Conservation (phyloP, 1,140 invertebrate genomes). For the Yoshiicerus persimilis region DNA sequence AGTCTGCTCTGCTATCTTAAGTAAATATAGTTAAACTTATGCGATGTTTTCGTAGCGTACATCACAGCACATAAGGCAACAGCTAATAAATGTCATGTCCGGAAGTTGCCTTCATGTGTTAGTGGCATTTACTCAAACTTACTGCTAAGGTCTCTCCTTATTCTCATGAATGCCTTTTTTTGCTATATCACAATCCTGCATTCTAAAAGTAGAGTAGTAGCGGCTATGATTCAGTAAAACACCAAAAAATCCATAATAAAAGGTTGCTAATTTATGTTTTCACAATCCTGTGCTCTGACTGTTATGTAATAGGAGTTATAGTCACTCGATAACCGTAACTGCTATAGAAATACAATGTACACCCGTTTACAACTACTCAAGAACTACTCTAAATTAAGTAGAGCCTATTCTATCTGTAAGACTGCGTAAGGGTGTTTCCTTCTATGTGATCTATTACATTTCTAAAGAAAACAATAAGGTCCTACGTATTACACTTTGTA, state of each 20-base stretch:
- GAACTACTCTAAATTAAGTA: too few relatives aligned
- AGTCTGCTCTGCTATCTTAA: not conserved
- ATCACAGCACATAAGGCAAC: slow-evolving; percentile 29
- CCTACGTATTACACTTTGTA: not conserved
- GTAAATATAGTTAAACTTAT: slow-evolving; percentile 30
- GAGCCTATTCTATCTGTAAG: too few relatives aligned
- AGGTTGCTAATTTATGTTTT: not conserved
- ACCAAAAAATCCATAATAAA: not conserved
- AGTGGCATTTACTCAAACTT: slow-evolving; percentile 39
- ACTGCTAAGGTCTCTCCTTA: not conserved
- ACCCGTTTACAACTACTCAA: too few relatives aligned
- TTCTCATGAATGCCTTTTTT: too few relatives aligned
- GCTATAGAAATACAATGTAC: too few relatives aligned
- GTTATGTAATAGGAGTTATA: too few relatives aligned
- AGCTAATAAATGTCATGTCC: slow-evolving; percentile 39
- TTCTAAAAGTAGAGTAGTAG: too few relatives aligned
- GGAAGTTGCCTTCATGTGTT: slow-evolving; percentile 41
- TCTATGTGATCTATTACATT: not conserved
- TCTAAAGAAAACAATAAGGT: not conserved
- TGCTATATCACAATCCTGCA: too few relatives aligned
- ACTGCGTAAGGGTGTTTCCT: not conserved
- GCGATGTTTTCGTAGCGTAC: slow-evolving; percentile 29
- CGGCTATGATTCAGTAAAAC: too few relatives aligned
- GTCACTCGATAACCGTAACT: too few relatives aligned
- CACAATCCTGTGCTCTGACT: too few relatives aligned